These are phyloP conservation scores for Prorops nasuta DNA, from an alignment of 1,140 invertebrate species.

Conservation along the genomic window DNA sequence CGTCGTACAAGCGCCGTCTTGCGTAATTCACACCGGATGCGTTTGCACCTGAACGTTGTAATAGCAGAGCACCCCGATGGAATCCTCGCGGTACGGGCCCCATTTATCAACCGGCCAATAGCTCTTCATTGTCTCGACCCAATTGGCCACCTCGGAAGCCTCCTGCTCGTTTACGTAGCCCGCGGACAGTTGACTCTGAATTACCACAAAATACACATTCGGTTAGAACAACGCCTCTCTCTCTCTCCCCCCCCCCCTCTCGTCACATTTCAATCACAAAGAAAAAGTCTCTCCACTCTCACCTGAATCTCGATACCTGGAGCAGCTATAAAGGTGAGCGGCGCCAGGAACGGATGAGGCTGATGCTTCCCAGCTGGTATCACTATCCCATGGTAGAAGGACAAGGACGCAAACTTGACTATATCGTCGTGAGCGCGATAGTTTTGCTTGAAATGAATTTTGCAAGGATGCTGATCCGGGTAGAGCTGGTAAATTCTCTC, in stretches of 20 bases:
- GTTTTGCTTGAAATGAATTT: constrained; percentile 82
- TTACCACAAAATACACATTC: too few relatives aligned
- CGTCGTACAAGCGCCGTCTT: constrained; percentile 71
- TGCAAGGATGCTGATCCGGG: constrained; percentile 72
- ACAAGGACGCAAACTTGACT: constrained; percentile 75
- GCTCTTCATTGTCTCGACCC: constrained; percentile 67
- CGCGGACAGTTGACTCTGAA: constrained; percentile 75
- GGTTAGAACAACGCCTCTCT: too few relatives aligned
- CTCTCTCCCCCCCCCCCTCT: too few relatives aligned
- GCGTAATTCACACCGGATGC: constrained; percentile 76
- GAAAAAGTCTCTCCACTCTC: too few relatives aligned
- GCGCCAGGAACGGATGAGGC: constrained; percentile 68
- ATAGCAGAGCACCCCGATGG: constrained; percentile 82
- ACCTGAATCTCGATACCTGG: constrained; percentile 71
- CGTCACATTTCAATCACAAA: too few relatives aligned
- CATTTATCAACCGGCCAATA: constrained; percentile 71
- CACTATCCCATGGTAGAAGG: constrained; percentile 80
- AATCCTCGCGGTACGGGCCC: constrained; percentile 73
- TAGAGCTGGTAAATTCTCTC: constrained; percentile 81
- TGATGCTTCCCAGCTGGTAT: constrained; percentile 67
- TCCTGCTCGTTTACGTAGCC: constrained; percentile 85
- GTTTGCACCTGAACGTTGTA: constrained; percentile 82
- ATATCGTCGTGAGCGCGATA: constrained; percentile 84
- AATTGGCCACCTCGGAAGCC: constrained; percentile 76
- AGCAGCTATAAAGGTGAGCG: constrained; percentile 81